Conservation (phyloP, 2,113 vertebrate species). For the Myiozetetes cayanensis region DNA sequence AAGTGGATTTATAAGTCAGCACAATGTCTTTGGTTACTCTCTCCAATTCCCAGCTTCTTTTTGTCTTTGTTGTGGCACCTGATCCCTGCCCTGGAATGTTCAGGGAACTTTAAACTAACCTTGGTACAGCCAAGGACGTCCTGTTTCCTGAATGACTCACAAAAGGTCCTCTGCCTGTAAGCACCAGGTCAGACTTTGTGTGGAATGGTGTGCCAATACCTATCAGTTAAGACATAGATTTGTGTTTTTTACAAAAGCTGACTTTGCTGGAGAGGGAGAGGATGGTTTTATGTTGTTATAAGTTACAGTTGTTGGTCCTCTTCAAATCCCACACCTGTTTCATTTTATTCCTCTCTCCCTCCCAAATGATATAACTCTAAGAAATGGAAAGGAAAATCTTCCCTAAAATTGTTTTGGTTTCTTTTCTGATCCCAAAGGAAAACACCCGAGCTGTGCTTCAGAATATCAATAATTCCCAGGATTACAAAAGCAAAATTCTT, state of each 20-base stretch:
- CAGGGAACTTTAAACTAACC: background rate
- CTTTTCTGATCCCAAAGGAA: background rate
- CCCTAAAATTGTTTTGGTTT: background rate
- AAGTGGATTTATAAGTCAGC: background rate
- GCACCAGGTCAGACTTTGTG: background rate
- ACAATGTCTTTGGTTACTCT: background rate
- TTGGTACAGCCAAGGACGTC: background rate
- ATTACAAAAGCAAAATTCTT: background rate
- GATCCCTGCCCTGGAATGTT: background rate
- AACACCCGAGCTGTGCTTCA: background rate
- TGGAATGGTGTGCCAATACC: background rate
- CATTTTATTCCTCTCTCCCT: background rate
- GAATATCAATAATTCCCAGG: background rate
- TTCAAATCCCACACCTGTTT: background rate
- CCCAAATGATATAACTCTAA: background rate
- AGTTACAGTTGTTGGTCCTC: background rate
- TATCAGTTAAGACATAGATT: background rate
- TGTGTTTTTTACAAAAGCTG: background rate
- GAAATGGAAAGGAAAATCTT: background rate
- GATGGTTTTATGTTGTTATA: background rate
- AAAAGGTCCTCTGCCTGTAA: background rate
- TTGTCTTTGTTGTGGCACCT: background rate
- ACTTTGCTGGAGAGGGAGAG: background rate
- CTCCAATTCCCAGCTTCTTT: background rate
- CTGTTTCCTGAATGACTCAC: background rate